Evolutionary conservation across 2,797 vertebrate genomes (phyloP), one percentile per base, ranked within the genome.

Genomic region (Ciconia nigra): DNA sequence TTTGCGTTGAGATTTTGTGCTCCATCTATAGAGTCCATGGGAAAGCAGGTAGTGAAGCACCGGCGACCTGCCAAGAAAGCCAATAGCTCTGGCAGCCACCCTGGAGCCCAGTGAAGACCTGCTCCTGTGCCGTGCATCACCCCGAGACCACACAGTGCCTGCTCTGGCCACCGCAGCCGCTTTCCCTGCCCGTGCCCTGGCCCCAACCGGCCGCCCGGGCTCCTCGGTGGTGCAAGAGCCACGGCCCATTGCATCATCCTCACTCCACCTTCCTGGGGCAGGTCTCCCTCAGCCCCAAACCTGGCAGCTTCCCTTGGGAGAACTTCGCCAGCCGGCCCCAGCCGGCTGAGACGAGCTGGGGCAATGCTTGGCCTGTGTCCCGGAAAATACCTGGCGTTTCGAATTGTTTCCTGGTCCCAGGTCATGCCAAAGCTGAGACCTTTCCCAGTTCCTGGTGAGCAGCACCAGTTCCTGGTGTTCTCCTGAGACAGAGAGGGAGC

Each of bases 101-200:
- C 7, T 2, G 0, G 46, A 66, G 44, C 62, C n/a, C 1, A 0
- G 8, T 7, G 37, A 57, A 16, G 41, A 86, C 62, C 9, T 42
- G 46, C 76, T 83, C 57, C 62, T 10, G 1, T 6, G 13, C 28
- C 5, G 0, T 15, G 12, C 31, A 33, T 13, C 3, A 0, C 25
- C 54, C 33, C 2, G 1, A 47, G 41, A 37, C 4, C 0, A 0
- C 10, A n/a, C 57, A 25, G 72, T 0, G 0, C 15, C 28, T 3
- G 24, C 42, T 25, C 51, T 1, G 3, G 71, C 16, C 69, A 55
- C 65, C 42, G 3, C 0, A 2, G 91, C n/a, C 37, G 6, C 73
- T 88, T 71, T 88, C 90, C 79, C 73, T 74, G 69, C 59, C 66
- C 1, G 0, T 1, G 0, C 0, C 61, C 37, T 0, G 1, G 4